Conservation (phyloP, 2,113 vertebrate species). For the Dromas ardeola region DNA sequence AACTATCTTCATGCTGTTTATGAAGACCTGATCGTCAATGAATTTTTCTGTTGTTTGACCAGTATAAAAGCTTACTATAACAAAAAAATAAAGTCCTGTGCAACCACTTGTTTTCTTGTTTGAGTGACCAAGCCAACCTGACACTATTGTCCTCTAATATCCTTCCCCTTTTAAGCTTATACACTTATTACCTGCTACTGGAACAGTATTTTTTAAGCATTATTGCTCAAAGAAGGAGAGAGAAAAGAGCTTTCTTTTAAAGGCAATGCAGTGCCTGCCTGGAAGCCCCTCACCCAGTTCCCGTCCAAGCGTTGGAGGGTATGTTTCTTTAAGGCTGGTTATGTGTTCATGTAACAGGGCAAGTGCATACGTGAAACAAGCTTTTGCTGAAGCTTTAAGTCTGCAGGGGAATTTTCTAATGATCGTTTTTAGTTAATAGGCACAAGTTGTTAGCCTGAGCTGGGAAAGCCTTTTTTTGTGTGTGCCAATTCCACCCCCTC, state of each 20-base stretch:
- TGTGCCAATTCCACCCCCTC: conserved; percentile 70
- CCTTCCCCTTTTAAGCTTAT: background rate
- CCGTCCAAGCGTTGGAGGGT: background rate
- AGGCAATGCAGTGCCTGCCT: background rate
- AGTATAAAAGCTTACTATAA: background rate
- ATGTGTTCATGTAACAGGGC: conserved; percentile 35
- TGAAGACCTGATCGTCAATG: background rate
- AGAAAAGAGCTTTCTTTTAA: background rate
- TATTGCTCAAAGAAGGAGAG: background rate
- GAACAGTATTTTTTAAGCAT: background rate
- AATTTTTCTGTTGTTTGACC: background rate
- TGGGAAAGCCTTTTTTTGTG: conserved; percentile 69
- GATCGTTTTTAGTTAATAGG: conserved; percentile 76
- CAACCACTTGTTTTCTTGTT: background rate
- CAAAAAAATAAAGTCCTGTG: background rate
- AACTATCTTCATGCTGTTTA: background rate
- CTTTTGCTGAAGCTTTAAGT: conserved; percentile 35
- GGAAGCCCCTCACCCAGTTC: background rate
- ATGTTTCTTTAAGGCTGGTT: conserved; percentile 56
- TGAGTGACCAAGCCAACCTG: background rate
- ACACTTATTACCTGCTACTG: background rate
- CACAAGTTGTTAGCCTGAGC: conserved; percentile 75
- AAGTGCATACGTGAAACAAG: conserved; percentile 46
- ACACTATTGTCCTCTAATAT: background rate
- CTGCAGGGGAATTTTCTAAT: conserved; percentile 73